These are phyloP conservation scores for Tyto alba DNA, from an alignment of 2,113 vertebrate genomes.

Conservation along the genomic window DNA sequence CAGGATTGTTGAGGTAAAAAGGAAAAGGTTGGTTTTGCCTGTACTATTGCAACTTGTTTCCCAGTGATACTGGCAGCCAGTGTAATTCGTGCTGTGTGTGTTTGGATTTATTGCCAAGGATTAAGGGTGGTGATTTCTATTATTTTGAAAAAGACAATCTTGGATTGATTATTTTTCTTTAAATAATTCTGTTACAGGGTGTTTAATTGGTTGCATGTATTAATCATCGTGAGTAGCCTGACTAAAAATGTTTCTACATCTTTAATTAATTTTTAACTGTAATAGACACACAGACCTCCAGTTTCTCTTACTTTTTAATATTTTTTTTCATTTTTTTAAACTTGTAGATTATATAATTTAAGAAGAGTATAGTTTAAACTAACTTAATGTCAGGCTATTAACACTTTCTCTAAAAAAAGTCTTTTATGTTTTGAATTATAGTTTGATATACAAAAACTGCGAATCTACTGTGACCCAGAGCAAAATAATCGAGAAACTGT, in stretches of 20 bases:
- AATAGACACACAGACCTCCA: not conserved
- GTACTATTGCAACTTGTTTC: not conserved
- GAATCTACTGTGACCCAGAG: slow-evolving; percentile 97
- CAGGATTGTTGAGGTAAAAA: not conserved
- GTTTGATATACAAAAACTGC: slow-evolving; percentile 95
- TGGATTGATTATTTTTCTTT: not conserved
- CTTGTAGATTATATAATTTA: not conserved
- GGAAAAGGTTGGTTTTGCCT: not conserved
- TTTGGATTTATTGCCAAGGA: not conserved
- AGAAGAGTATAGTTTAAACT: not conserved
- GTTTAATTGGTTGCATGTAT: not conserved
- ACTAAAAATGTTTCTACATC: not conserved
- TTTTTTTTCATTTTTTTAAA: not conserved
- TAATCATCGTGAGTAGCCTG: not conserved
- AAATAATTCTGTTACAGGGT: not conserved
- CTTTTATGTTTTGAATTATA: slow-evolving; percentile 56
- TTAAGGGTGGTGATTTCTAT: not conserved
- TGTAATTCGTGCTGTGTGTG: not conserved
- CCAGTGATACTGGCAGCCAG: not conserved
- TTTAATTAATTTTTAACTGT: not conserved
- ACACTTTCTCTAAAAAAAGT: not conserved
- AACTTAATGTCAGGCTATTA: not conserved
- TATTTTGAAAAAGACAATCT: not conserved
- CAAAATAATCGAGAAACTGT: slow-evolving; percentile 92
- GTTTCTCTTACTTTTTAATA: not conserved